phyloP scores from a whole-genome alignment of 2,797 vertebrate genomes.

The Enteromius argenteus region DNA sequence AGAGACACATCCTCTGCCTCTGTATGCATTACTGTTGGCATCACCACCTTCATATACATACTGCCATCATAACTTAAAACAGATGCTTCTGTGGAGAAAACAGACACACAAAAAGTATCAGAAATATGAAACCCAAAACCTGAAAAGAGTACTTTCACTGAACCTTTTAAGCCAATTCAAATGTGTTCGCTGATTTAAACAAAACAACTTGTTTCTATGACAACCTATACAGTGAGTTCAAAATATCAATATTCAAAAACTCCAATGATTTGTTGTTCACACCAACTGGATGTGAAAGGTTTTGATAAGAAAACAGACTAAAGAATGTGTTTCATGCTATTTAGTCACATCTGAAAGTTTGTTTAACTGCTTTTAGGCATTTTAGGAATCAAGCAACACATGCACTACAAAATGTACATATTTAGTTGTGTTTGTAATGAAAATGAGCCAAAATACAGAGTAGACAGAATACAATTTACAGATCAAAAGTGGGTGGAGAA shows the following conservation, averaged over 20 bases:
- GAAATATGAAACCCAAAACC: background rate
- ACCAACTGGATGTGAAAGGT: background rate
- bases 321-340: background rate
- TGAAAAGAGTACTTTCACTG: background rate
- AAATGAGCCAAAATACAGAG: background rate
- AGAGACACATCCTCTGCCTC: slow-evolving; percentile 97
- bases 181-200: background rate
- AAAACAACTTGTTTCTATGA: background rate
- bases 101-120: background rate
- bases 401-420: background rate
- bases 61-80: slow-evolving; percentile 94
- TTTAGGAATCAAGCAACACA: background rate
- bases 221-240: background rate
- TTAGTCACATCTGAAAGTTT: background rate
- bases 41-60: slow-evolving; percentile 98
- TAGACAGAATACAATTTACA: background rate
- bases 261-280: background rate
- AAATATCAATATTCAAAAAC: background rate
- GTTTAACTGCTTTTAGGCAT: background rate
- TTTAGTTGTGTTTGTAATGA: background rate
- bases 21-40: slow-evolving; percentile 92
- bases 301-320: background rate
- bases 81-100: slow-evolving; percentile 86
- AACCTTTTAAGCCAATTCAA: background rate
- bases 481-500: background rate